These are phyloP conservation scores for Ianthella basta DNA, from an alignment of 37 sponge, comb jelly and placozoan species.

Conservation along the genomic window DNA sequence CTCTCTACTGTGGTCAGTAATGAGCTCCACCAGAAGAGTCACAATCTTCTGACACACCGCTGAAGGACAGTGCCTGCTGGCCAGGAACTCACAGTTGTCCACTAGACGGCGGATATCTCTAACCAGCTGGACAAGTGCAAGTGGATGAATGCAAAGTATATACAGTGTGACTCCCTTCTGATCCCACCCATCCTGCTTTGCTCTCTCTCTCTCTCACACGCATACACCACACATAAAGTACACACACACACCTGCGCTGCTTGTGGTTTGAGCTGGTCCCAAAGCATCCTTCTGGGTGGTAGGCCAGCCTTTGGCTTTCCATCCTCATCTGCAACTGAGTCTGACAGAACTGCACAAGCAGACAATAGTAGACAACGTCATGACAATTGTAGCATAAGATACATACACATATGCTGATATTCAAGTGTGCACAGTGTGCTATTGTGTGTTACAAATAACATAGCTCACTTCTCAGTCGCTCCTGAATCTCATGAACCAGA, in stretches of 20 bases:
- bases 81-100: conserved; percentile 76
- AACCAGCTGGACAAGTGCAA: conserved; percentile 53
- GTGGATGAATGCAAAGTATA: neutral
- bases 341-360: conserved; percentile 47
- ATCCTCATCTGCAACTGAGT: conserved; percentile 56
- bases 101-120: conserved; percentile 74
- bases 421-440: neutral
- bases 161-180: too few species aligned
- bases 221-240: neutral
- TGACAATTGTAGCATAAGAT: neutral
- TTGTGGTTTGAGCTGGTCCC: conserved; percentile 82
- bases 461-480: conserved; percentile 60
- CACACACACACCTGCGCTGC: conserved; percentile 48
- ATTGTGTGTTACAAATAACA: too few species aligned
- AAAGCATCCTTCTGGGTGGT: conserved; percentile 63
- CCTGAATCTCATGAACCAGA: conserved; percentile 74
- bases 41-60: conserved; percentile 60
- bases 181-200: too few species aligned
- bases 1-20: conserved; percentile 84
- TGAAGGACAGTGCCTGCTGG: conserved; percentile 64
- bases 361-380: neutral
- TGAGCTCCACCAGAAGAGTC: conserved; percentile 74
- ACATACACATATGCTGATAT: neutral
- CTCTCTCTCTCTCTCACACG: neutral
- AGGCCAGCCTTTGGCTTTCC: conserved; percentile 66